Evolutionary conservation across 2,113 vertebrate species (phyloP).

Genomic region (Empidonax traillii): DNA sequence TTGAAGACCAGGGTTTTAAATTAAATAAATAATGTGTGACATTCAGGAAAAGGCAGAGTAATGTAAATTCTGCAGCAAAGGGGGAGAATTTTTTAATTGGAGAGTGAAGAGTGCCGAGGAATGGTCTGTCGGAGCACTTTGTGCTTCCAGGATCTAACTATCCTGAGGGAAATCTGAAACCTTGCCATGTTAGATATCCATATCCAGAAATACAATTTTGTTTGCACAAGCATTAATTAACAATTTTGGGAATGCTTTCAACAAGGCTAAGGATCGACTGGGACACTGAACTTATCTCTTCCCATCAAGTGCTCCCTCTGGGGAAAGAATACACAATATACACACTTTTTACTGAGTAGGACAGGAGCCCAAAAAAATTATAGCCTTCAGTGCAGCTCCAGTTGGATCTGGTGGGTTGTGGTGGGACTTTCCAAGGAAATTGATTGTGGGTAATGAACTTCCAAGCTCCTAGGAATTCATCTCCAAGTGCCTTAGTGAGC

Average conservation of each 20-base stretch:
- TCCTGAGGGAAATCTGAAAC: background rate
- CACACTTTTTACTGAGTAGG: background rate
- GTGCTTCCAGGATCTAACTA: background rate
- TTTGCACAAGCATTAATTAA: background rate
- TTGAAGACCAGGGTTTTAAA: constrained; percentile 14
- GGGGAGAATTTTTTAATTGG: background rate
- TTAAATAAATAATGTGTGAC: constrained; percentile 36
- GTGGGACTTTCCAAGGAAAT: background rate
- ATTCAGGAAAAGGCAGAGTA: constrained; percentile 3
- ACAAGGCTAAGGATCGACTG: background rate
- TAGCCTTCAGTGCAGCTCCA: background rate
- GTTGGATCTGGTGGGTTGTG: background rate
- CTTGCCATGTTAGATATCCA: background rate
- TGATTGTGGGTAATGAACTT: background rate
- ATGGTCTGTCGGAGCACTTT: background rate
- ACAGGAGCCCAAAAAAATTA: background rate
- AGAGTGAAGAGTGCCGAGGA: background rate
- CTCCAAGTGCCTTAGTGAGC: background rate
- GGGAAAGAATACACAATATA: background rate
- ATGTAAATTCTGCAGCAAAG: constrained; percentile 9
- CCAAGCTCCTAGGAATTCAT: background rate
- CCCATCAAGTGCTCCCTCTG: background rate
- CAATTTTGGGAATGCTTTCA: background rate
- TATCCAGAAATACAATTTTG: constrained; percentile 26
- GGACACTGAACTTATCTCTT: background rate